A percentile compares a stretch with the other conserved stretches of the same genome.
phyloP scores from a whole-genome alignment of 2,888 invertebrate species.

The Tipula confusa region DNA sequence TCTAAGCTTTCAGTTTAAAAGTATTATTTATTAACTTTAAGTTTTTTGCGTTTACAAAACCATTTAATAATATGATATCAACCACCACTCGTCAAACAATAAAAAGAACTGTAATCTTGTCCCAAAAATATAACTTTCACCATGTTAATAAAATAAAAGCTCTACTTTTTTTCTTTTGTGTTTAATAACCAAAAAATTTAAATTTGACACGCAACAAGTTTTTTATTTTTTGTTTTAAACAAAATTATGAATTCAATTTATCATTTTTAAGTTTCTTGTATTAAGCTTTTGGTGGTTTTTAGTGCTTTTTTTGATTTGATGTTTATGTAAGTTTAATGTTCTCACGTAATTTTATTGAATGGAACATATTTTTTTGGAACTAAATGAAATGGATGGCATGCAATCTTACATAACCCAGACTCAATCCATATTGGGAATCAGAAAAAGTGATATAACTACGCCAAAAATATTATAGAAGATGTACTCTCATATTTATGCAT shows the following conservation, averaged over 20 bases:
- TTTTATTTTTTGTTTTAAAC: not conserved
- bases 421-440: too few species aligned
- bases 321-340: not conserved
- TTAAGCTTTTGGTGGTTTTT: not conserved
- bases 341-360: not conserved
- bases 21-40: not conserved
- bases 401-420: too few species aligned
- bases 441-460: too few species aligned
- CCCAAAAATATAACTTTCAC: not conserved
- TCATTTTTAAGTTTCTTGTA: not conserved
- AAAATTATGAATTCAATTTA: slow-evolving; percentile 12
- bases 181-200: not conserved
- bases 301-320: not conserved
- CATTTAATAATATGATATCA: not conserved
- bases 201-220: slow-evolving; percentile 20
- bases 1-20: not conserved
- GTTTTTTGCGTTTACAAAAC: not conserved
- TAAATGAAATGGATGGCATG: too few species aligned
- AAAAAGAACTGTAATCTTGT: not conserved
- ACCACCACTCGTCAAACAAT: not conserved
- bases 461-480: too few species aligned
- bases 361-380: too few species aligned
- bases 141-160: not conserved
- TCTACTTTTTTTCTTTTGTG: not conserved
- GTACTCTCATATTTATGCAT: too few species aligned